These are phyloP conservation scores for Catamblyrhynchus diadema DNA, from an alignment of 2,797 vertebrate genomes.

Conservation along the genomic window DNA sequence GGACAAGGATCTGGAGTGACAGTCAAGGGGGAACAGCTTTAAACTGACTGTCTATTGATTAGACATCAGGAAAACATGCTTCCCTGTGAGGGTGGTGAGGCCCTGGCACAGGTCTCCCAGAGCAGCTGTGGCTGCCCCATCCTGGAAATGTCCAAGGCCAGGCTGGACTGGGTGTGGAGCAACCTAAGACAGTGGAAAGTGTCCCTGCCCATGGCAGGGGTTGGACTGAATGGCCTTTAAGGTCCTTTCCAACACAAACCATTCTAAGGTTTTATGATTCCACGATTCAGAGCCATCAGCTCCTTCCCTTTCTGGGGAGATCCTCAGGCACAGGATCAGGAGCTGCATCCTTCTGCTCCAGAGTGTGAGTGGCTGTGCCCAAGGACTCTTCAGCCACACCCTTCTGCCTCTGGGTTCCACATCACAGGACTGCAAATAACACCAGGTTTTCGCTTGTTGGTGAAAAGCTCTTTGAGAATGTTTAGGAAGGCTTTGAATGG, in stretches of 20 bases:
- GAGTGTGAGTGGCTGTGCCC: not conserved
- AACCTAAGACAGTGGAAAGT: not conserved
- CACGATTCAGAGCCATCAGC: not conserved
- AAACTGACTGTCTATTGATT: not conserved
- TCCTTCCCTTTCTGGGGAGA: not conserved
- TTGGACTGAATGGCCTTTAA: not conserved
- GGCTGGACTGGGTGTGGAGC: rapidly evolving
- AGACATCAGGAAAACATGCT: not conserved
- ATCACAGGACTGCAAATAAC: not conserved
- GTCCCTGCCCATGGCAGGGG: not conserved
- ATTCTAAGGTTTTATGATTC: not conserved
- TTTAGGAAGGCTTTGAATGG: not conserved
- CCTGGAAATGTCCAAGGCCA: not conserved
- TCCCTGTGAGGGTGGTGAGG: not conserved
- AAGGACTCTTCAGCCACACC: not conserved
- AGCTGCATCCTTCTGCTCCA: not conserved
- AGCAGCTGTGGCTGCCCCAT: not conserved
- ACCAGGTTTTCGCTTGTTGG: not conserved
- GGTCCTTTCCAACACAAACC: not conserved
- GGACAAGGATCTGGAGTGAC: not conserved
- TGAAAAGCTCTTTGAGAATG: rapidly evolving
- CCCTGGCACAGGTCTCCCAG: not conserved
- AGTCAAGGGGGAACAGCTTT: not conserved
- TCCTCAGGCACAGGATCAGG: not conserved
- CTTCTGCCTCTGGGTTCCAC: not conserved